Conservation (phyloP, 2,113 vertebrate species). For the Holacanthus passer region DNA sequence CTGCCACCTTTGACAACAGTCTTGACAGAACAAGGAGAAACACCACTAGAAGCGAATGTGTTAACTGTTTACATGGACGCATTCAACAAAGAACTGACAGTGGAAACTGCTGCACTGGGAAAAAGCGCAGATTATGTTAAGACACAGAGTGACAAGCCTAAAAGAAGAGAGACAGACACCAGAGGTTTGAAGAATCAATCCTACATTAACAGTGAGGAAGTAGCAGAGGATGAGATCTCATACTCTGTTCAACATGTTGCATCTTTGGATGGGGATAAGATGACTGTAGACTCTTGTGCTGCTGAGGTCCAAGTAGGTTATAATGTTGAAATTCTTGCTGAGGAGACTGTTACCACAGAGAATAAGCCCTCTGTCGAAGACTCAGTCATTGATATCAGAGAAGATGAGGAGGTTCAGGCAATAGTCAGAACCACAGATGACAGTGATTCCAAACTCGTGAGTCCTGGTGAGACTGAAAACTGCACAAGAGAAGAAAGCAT, state of each 20-base stretch:
- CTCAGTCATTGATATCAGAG: not conserved
- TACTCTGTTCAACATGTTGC: not conserved
- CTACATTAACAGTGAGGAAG: not conserved
- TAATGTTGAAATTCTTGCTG: conserved; percentile 26
- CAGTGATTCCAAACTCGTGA: not conserved
- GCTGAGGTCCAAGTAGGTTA: conserved; percentile 11
- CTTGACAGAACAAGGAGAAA: not conserved
- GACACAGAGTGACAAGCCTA: not conserved
- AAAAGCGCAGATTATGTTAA: not conserved
- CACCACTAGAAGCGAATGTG: not conserved
- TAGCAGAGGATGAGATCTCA: not conserved
- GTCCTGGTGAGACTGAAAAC: not conserved
- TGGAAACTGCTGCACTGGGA: not conserved
- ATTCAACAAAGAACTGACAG: conserved; percentile 8
- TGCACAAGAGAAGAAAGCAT: not conserved
- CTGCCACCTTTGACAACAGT: not conserved
- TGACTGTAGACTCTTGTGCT: conserved; percentile 4
- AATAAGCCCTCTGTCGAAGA: not conserved
- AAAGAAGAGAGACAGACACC: not conserved
- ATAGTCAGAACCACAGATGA: not conserved
- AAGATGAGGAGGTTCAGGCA: not conserved
- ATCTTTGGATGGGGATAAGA: not conserved
- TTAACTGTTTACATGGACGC: conserved; percentile 30
- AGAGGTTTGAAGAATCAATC: not conserved
- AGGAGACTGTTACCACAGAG: not conserved